A percentile compares a stretch with the other conserved stretches of the same genome.
phyloP scores from a whole-genome alignment of 2,113 vertebrate genomes.

The Castor canadensis region DNA sequence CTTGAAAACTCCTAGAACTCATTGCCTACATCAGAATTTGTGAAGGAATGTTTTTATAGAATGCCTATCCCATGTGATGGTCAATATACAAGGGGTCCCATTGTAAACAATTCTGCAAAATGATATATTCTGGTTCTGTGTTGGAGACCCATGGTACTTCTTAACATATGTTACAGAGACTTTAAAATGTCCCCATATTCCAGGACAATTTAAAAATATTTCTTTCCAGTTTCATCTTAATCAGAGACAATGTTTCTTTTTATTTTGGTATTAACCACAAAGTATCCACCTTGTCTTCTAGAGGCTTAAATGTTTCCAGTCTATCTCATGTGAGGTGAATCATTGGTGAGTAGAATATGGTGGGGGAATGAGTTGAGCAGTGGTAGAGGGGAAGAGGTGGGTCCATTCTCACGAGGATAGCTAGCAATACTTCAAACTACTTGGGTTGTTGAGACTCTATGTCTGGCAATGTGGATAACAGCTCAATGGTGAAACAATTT shows the following conservation, averaged over 20 bases:
- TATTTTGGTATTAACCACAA: neutral
- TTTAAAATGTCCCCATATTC: neutral
- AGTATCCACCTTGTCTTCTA: neutral
- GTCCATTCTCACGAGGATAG: neutral
- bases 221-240: neutral
- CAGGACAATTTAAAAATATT: neutral
- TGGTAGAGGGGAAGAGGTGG: neutral
- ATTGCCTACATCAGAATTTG: neutral
- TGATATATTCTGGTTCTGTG: neutral
- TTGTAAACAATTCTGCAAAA: neutral
- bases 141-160: neutral
- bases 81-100: neutral
- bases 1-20: neutral
- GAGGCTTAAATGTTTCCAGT: neutral
- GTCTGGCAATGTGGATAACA: neutral
- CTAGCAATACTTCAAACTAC: neutral
- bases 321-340: neutral
- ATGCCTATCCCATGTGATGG: neutral
- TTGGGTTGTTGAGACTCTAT: neutral
- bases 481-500: neutral
- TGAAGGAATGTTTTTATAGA: neutral
- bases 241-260: neutral
- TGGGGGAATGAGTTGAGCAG: neutral
- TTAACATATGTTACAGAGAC: neutral
- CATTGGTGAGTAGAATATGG: no score